Percentiles rank a stretch among this genome's conserved stretches.
Conservation (phyloP, 2,888 invertebrate genomes). For the Neoaliturus tenellus region DNA sequence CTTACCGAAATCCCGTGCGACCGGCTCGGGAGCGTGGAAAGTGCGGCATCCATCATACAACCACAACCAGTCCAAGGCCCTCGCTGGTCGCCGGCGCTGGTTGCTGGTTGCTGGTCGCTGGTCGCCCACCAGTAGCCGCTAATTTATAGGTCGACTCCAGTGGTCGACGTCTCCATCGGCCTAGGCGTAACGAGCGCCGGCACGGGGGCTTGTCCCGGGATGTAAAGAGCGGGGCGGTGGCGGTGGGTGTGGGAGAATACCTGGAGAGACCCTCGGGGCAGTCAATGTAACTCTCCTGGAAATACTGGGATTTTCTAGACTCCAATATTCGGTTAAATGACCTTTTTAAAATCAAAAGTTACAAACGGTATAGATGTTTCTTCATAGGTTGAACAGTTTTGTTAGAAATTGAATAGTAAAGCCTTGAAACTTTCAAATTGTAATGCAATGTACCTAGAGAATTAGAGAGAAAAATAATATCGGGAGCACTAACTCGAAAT, state of each 20-base stretch:
- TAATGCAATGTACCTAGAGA: too few relatives aligned
- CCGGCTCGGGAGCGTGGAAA: background rate
- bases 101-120: background rate
- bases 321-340: too few relatives aligned
- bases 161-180: slow-evolving; percentile 49
- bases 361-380: too few relatives aligned
- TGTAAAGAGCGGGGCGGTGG: background rate
- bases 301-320: too few relatives aligned
- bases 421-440: too few relatives aligned
- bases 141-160: slow-evolving; percentile 50
- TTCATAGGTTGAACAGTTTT: too few relatives aligned
- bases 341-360: too few relatives aligned
- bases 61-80: slow-evolving; percentile 47
- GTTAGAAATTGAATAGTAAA: too few relatives aligned
- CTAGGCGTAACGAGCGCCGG: background rate
- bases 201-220: background rate
- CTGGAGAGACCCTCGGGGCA: background rate
- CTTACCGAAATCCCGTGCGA: background rate
- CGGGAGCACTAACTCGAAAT: too few relatives aligned
- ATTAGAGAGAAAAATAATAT: too few relatives aligned
- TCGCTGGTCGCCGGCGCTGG: background rate
- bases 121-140: slow-evolving; percentile 32
- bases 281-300: too few relatives aligned
- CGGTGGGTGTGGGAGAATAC: slow-evolving; percentile 6
- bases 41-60: background rate